Base-by-base conservation (phyloP, 1,140 invertebrate species). In the Lasaia peninsularis region DNA sequence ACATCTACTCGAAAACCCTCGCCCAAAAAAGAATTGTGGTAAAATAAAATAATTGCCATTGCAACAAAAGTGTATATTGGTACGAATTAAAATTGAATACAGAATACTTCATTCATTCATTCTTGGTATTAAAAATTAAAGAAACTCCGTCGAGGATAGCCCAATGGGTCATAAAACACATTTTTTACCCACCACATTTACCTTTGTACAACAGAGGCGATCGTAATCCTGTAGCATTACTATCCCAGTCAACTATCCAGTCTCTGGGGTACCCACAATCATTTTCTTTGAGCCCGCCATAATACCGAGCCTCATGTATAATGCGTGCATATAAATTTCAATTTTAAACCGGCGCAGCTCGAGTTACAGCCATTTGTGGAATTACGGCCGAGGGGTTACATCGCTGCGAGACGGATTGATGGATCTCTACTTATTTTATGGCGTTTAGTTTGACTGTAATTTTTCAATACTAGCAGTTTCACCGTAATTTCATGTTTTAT, bases 271-370 rank as follows among this genome's bases (percentile, higher is more conserved):
- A 48, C 65, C 55, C 69, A 72, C 73, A 71, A 77, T 79, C 72
- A 75, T 78, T 73, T 71, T 78, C 76, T 77, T 79, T 82, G 72
- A 74, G 70, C 67, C 63, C 64, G 59, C 73, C 64, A 71, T 78
- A 80, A 79, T 76, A 74, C 75, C 66, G 58, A 62, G 44, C 67
- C 80, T 86, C 80, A 86, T 86, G 68, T 75, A 84, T 84, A 78
- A 86, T 86, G 79, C 78, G 73, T 72, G 76, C 78, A 84, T 86
- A 86, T 86, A 86, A 86, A 86, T 86, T 86, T 84, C 83, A 86
- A 86, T 86, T 86, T 86, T 86, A 84, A 84, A 84, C 73, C 82
- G 64, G 71, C 64, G 62, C 67, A 69, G 72, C 71, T 86, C 79
- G 63, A 71, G 83, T 86, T 86, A 79, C 83, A 73, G 58, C 82